These are phyloP conservation scores for Phataginus tricuspis DNA, from an alignment of 2,797 vertebrate genomes.

Conservation along the genomic window DNA sequence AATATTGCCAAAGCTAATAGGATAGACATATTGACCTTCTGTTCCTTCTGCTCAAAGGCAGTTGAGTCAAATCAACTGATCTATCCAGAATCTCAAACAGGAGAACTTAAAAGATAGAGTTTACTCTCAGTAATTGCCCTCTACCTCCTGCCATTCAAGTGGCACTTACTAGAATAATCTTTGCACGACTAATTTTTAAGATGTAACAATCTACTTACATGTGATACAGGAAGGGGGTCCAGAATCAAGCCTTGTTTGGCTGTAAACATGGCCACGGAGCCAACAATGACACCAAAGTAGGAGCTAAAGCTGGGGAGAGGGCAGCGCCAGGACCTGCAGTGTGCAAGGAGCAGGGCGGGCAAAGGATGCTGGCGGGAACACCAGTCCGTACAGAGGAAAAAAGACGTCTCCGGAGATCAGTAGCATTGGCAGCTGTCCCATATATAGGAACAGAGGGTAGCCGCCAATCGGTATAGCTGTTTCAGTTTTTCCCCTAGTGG, in stretches of 20 bases:
- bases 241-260: not conserved
- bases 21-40: not conserved
- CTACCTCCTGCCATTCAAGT: not conserved
- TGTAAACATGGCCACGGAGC: not conserved
- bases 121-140: not conserved
- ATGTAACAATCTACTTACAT: not conserved
- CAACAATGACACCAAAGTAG: not conserved
- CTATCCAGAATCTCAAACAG: not conserved
- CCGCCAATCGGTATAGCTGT: not conserved
- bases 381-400: not conserved
- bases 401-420: not conserved
- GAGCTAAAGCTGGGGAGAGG: not conserved
- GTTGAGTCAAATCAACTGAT: conserved; percentile 31
- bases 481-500: not conserved
- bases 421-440: not conserved
- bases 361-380: not conserved
- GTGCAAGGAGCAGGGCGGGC: too few species aligned
- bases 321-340: not conserved
- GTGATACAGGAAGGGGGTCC: not conserved
- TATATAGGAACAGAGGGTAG: not conserved
- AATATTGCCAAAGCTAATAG: conserved; percentile 50
- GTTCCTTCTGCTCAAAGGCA: conserved; percentile 20
- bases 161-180: not conserved
- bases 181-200: not conserved
- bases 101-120: not conserved